These are phyloP conservation scores for Scomber scombrus DNA, from an alignment of 2,113 vertebrate species.

Conservation along the genomic window DNA sequence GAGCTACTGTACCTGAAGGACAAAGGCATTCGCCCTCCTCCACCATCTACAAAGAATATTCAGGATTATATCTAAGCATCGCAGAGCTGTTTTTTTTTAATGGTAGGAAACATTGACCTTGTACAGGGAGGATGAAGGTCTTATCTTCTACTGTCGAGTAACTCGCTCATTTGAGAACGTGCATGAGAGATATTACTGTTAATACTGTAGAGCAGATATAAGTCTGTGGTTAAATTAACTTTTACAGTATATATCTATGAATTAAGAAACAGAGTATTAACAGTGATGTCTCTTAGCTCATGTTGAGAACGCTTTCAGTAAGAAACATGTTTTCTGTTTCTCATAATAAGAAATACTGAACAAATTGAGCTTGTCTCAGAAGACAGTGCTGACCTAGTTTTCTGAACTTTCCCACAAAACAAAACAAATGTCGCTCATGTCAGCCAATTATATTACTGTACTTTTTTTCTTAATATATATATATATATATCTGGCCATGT, in stretches of 20 bases:
- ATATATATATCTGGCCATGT: no score
- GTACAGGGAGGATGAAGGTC: not conserved
- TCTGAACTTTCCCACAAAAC: constrained; percentile 11
- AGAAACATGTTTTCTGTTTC: not conserved
- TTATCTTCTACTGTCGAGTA: constrained; percentile 5
- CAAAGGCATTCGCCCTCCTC: not conserved
- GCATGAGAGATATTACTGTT: constrained; percentile 4
- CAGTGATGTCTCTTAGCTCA: not conserved
- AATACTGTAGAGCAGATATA: not conserved
- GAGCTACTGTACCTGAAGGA: constrained; percentile 49
- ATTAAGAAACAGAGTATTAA: not conserved
- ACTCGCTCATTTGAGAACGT: constrained; percentile 29
- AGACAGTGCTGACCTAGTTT: not conserved
- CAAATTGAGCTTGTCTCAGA: not conserved
- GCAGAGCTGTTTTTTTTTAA: constrained; percentile 12
- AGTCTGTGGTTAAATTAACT: constrained; percentile 34
- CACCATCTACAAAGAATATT: not conserved
- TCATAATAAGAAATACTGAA: not conserved
- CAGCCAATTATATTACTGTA: not conserved
- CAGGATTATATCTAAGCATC: constrained; percentile 12
- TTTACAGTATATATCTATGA: not conserved
- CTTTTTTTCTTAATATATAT: no score
- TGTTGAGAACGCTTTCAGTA: constrained; percentile 3
- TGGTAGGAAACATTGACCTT: constrained; percentile 11
- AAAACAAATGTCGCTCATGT: constrained; percentile 11